Evolutionary conservation across 2,888 invertebrate species (phyloP).

Genomic region (Drosophila anomalipes): DNA sequence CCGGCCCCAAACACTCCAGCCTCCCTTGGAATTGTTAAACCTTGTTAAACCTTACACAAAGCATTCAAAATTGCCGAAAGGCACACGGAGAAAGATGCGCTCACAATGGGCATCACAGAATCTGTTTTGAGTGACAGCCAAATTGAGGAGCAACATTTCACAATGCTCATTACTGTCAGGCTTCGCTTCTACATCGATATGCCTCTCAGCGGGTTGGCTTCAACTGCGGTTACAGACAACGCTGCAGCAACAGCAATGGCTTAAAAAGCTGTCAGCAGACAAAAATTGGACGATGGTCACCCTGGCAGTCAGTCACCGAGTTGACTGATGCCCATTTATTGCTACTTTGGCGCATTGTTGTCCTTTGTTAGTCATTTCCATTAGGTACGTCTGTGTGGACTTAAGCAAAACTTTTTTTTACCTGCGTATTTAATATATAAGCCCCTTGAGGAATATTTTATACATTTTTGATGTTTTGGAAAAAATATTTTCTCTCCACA

Average conservation of each 20-base stretch:
- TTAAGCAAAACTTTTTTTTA: neutral
- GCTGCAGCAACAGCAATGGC: neutral
- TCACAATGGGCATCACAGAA: slow-evolving; percentile 45
- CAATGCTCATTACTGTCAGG: slow-evolving; percentile 71
- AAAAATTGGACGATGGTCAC: slow-evolving; percentile 35
- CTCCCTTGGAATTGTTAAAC: neutral
- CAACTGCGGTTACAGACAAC: neutral
- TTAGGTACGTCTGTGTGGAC: neutral
- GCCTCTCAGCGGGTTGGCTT: slow-evolving; percentile 33
- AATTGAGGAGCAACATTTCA: slow-evolving; percentile 52
- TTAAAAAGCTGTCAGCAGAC: slow-evolving; percentile 6
- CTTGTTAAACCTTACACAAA: slow-evolving; percentile 19
- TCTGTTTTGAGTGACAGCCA: slow-evolving; percentile 49
- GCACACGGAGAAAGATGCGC: slow-evolving; percentile 7
- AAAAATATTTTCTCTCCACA: neutral
- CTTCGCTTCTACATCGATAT: slow-evolving; percentile 35
- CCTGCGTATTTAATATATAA: neutral
- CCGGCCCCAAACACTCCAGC: neutral
- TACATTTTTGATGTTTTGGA: neutral
- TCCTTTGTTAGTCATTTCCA: slow-evolving; percentile 39
- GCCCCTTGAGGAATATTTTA: neutral
- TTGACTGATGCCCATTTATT: slow-evolving; percentile 26
- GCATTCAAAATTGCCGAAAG: slow-evolving; percentile 31
- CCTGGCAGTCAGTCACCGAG: slow-evolving; percentile 2
- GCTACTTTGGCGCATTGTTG: slow-evolving; percentile 22